phyloP scores from a whole-genome alignment of 2,113 vertebrate genomes.

The Oryzias melastigma region DNA sequence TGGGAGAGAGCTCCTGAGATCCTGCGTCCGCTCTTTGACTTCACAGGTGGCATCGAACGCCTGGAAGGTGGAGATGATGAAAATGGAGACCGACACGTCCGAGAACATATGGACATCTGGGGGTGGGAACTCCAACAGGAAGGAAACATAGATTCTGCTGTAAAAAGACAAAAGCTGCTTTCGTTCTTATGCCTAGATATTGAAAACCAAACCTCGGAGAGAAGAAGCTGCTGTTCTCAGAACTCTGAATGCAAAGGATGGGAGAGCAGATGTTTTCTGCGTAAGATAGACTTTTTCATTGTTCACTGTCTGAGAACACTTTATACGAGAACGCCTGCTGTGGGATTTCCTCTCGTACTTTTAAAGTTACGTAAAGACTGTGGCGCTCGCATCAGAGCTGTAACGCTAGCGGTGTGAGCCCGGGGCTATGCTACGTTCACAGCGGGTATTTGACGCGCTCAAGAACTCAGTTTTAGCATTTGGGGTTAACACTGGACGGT shows the following conservation, averaged over 20 bases:
- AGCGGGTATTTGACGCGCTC: no score
- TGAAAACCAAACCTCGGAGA: constrained; percentile 3
- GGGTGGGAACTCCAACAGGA: constrained; percentile 1
- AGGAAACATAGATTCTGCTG: constrained; percentile 2
- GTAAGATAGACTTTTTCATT: constrained; percentile 1
- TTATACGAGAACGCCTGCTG: no score
- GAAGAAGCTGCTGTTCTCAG: not conserved
- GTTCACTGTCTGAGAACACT: constrained; percentile 31
- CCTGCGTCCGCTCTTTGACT: not conserved
- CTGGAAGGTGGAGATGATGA: not conserved
- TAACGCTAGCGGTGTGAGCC: no score
- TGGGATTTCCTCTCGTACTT: no score
- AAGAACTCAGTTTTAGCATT: no score
- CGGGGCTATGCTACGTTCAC: no score
- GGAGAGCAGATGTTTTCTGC: not conserved
- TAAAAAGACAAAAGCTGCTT: not conserved
- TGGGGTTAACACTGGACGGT: no score
- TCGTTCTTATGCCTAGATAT: constrained; percentile 4
- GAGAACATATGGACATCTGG: constrained; percentile 1
- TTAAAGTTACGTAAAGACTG: no score
- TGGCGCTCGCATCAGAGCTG: no score
- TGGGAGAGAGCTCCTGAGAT: not conserved
- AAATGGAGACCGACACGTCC: constrained; percentile 10
- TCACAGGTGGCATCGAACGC: constrained; percentile 4
- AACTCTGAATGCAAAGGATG: not conserved